Evolutionary conservation across 2,797 vertebrate species (phyloP).

Genomic region (Avahi laniger): DNA sequence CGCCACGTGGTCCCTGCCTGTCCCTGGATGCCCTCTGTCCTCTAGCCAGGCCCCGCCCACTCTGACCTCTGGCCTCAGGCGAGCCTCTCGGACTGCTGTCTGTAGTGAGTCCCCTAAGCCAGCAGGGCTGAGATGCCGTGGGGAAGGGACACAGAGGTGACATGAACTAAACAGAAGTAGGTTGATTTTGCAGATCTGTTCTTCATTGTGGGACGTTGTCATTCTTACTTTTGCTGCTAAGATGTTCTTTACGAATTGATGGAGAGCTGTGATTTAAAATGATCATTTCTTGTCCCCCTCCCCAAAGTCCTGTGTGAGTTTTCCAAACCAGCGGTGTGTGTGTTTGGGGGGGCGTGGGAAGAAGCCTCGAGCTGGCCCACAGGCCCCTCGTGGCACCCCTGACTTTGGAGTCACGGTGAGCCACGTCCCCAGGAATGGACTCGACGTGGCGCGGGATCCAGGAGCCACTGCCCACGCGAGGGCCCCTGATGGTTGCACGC

Average conservation of each 20-base stretch:
- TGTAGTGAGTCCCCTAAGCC: fast-evolving
- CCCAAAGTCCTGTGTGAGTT: background rate
- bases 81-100: fast-evolving
- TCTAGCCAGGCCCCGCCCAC: fast-evolving
- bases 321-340: background rate
- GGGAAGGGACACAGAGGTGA: fast-evolving
- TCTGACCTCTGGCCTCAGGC: fast-evolving
- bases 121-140: fast-evolving
- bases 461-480: background rate
- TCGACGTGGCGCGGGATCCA: fast-evolving
- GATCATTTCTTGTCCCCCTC: background rate
- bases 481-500: background rate
- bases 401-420: too few relatives aligned
- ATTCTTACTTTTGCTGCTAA: background rate
- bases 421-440: background rate
- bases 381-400: fast-evolving
- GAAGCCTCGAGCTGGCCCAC: too few relatives aligned
- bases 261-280: background rate
- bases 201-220: background rate
- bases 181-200: background rate
- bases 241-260: too few relatives aligned
- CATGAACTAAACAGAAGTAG: fast-evolving
- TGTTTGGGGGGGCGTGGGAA: fast-evolving
- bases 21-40: too few relatives aligned
- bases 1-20: background rate